phyloP scores from a whole-genome alignment of 2,797 vertebrate genomes.

The Momotus momota region DNA sequence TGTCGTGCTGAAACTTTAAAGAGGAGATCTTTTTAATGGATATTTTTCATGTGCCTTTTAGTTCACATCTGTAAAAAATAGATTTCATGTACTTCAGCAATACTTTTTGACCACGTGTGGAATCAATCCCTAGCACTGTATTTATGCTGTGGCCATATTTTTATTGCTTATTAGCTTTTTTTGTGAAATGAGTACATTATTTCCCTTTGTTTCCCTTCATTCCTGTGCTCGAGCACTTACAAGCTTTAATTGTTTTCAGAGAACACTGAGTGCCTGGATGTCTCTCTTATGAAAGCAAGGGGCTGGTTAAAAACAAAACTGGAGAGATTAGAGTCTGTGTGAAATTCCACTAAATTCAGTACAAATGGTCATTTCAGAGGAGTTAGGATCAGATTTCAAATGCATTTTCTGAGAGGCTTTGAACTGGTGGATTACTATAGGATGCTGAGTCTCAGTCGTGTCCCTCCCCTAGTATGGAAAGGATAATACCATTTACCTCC shows the following conservation, averaged over 20 bases:
- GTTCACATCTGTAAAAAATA: not conserved
- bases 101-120: not conserved
- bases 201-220: not conserved
- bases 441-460: not conserved
- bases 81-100: not conserved
- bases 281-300: not conserved
- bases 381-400: not conserved
- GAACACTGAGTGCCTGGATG: not conserved
- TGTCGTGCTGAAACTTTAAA: conserved; percentile 41
- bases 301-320: not conserved
- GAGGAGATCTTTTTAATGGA: not conserved
- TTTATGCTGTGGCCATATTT: not conserved
- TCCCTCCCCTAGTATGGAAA: not conserved
- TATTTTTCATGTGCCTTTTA: not conserved
- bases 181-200: not conserved
- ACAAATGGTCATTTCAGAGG: not conserved
- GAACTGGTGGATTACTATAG: not conserved
- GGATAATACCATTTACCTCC: not conserved
- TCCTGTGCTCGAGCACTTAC: not conserved
- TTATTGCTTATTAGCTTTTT: not conserved
- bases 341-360: not conserved
- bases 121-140: not conserved
- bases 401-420: not conserved
- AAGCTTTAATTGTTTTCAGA: not conserved
- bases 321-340: not conserved